Base-by-base conservation (phyloP, 30 jellyfish, hydroid and myxozoan genomes). In the Mastigias papua region DNA sequence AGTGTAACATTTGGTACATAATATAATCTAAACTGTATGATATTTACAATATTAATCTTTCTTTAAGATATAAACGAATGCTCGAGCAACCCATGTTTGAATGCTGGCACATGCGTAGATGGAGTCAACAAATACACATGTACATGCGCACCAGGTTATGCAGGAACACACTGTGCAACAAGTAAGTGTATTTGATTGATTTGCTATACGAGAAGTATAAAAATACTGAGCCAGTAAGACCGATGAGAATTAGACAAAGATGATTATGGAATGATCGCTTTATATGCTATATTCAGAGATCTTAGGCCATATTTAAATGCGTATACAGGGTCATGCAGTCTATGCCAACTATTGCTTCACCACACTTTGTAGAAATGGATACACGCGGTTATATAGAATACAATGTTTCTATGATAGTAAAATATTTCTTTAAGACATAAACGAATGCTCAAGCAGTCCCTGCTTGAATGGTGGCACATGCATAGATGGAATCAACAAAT, bases 361-460 rank as follows among this genome's bases (percentile, higher is more conserved):
- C n/a, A n/a, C n/a, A n/a, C n/a, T n/a, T n/a, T n/a, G n/a, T n/a
- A n/a, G n/a, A n/a, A n/a, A n/a, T n/a, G n/a, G n/a, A n/a, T n/a
- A n/a, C n/a, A n/a, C n/a, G n/a, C n/a, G n/a, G n/a, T n/a, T n/a
- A n/a, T n/a, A n/a, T n/a, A 21, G 11, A 22, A 6, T 7, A 21
- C 10, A 7, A 60, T 6, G 30, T 21, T 8, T 60, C 17, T 46
- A 20, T 27, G 8, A 4, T 26, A 9, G 46, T 15, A 65, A 66
- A 4, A 65, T 32, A 4, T 60, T 11, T 68, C n/a, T 50, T 22
- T 2, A 48, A 73, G 85, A 73, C 21, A 73, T 73, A 1, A 26
- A 73, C 27, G 85, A 73, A 48, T 73, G 85, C 48, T 48, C 63
- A 16, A 73, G 85, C 71, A 73, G 27, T 46, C 85, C 85, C 20